Conservation (phyloP, 2,113 vertebrate genomes). For the Anser brachyrhynchus region DNA sequence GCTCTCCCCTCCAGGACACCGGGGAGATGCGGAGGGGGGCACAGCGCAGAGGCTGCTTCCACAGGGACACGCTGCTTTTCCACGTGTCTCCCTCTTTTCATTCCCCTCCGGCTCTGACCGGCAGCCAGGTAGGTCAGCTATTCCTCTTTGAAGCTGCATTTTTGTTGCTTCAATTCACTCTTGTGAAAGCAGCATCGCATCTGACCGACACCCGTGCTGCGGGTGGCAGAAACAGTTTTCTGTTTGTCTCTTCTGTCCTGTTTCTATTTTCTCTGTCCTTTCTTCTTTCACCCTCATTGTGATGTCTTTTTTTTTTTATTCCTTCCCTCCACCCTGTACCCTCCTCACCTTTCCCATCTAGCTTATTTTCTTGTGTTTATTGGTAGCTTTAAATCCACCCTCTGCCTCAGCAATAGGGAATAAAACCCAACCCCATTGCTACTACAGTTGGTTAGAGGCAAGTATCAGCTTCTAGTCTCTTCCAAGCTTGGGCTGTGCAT, state of each 20-base stretch:
- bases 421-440: not conserved
- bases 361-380: not conserved
- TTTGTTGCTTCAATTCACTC: not conserved
- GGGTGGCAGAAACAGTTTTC: not conserved
- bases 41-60: not conserved
- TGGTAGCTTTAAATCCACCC: not conserved
- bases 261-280: not conserved
- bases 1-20: not conserved
- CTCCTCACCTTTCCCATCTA: not conserved
- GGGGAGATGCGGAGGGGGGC: not conserved
- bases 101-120: not conserved
- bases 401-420: not conserved
- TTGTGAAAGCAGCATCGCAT: not conserved
- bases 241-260: not conserved
- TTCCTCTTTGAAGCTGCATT: not conserved
- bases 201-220: not conserved
- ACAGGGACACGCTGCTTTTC: not conserved
- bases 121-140: not conserved
- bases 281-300: not conserved
- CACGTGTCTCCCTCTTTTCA: not conserved
- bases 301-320: not conserved
- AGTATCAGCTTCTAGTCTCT: not conserved
- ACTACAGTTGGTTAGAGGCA: not conserved
- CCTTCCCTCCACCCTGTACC: accelerated
- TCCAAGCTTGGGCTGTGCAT: accelerated